Base-by-base conservation (phyloP, 2,888 invertebrate genomes). In the Drosophila longiperda region DNA sequence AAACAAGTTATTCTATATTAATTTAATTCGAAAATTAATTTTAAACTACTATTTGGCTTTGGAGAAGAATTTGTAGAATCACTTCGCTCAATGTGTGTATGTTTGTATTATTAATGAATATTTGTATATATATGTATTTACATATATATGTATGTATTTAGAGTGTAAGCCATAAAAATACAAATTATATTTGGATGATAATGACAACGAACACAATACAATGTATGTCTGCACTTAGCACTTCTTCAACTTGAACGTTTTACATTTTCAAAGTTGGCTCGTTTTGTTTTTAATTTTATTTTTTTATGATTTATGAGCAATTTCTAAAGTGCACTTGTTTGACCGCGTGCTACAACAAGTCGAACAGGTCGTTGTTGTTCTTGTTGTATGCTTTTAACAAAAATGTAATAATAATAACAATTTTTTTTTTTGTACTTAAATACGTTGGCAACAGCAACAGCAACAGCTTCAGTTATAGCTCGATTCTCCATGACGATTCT, bases 261-360 rank as follows among this genome's bases (percentile, higher is more conserved):
- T 55, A 78, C 59, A 62, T 67, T n/a, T 66, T 69, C 34, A 60
- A 76, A 73, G 70, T 77, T 65, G 79, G 77, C 74, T 79, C 74
- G 74, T 72, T 76, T 76, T 71, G 73, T 70, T 76, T 74, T 63
- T 33, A 50, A 33, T 71, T 54, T 0, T 9, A 9, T 32, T 20
- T 57, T 57, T 57, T 77, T 83, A 84, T 82, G 89, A 89, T 91
- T 89, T 90, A 88, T 87, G 87, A 83, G 82, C 91, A 88, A 90
- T 85, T 85, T 85, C 88, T 90, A 90, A 90, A 90, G 90, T 90
- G 90, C 90, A 90, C 91, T 90, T 91, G 90, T 90, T 90, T 90
- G 90, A 90, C 90, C 87, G 90, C 91, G 85, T 88, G 78, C 88
- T 79, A 80, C 87, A 83, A 83, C 85, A 82, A 78, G 81, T 82